Evolutionary conservation across 2,113 vertebrate genomes (phyloP).

Genomic region (Cottus gobio): DNA sequence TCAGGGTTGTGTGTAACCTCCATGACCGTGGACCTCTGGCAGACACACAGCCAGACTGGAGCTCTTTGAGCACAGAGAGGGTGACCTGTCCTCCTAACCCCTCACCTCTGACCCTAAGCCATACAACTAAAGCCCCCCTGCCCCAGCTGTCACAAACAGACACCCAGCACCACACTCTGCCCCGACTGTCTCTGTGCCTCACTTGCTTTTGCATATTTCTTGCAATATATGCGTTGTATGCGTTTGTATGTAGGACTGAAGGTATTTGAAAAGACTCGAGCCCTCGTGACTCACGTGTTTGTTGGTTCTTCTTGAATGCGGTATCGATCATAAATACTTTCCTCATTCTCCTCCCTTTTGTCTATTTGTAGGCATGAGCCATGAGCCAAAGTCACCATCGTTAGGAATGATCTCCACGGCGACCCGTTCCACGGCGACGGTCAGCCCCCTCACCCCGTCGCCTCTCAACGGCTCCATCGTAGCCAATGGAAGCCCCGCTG

Average conservation of each 20-base stretch:
- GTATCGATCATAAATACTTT: constrained; percentile 21
- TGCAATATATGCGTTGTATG: not conserved
- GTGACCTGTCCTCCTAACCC: constrained; percentile 71
- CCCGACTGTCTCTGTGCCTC: constrained; percentile 11
- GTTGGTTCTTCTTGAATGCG: constrained; percentile 16
- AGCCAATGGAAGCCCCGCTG: constrained; percentile 95
- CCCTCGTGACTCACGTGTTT: not conserved
- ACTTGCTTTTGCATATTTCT: constrained; percentile 15
- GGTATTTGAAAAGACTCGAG: constrained; percentile 4
- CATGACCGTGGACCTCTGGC: constrained; percentile 51
- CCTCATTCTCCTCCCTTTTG: constrained; percentile 71
- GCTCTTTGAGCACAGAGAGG: constrained; percentile 52
- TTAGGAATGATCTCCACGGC: constrained; percentile 99
- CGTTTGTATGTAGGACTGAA: not conserved
- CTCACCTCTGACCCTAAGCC: constrained; percentile 67
- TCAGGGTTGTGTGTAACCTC: constrained; percentile 31
- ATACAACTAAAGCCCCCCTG: constrained; percentile 57
- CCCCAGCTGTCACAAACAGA: constrained; percentile 76
- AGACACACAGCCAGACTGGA: constrained; percentile 56
- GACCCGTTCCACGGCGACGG: constrained; percentile 97
- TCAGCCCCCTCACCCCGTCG: constrained; percentile 97
- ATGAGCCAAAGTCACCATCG: constrained; percentile 99
- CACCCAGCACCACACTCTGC: constrained; percentile 47
- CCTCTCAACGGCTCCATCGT: constrained; percentile 97
- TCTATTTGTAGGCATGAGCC: constrained; percentile 95